Conservation (phyloP, 2,888 invertebrate species). For the Syrista parreyssii region DNA sequence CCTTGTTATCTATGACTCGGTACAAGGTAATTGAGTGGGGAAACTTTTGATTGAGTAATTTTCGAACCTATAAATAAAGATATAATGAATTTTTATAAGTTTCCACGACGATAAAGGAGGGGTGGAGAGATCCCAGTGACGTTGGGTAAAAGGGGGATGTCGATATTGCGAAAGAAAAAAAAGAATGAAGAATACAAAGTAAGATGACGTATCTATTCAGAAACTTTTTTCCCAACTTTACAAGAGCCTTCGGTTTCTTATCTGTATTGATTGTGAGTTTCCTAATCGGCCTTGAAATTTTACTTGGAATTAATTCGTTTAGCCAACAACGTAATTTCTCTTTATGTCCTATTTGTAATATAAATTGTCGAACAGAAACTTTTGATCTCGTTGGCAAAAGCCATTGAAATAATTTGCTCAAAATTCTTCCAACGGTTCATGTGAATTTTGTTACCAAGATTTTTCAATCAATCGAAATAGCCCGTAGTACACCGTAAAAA, state of each 20-base stretch:
- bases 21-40: constrained; percentile 11
- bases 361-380: neutral
- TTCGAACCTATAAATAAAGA: constrained; percentile 24
- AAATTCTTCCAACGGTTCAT: neutral
- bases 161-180: neutral
- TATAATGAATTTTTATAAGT: constrained; percentile 23
- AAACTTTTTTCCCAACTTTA: neutral
- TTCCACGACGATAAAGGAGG: neutral
- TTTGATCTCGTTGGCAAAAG: neutral
- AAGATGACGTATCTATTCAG: neutral
- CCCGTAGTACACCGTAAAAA: neutral
- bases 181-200: neutral
- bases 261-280: neutral
- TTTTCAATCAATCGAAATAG: neutral
- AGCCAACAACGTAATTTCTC: too few relatives aligned
- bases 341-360: neutral
- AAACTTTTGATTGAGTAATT: constrained; percentile 31
- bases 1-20: constrained; percentile 12
- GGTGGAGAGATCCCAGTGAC: neutral
- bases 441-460: neutral
- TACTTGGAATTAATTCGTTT: neutral
- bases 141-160: neutral
- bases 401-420: neutral
- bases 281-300: neutral
- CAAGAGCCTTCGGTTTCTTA: neutral